Conservation (phyloP, 2,888 invertebrate species). For the Zootermopsis nevadensis region DNA sequence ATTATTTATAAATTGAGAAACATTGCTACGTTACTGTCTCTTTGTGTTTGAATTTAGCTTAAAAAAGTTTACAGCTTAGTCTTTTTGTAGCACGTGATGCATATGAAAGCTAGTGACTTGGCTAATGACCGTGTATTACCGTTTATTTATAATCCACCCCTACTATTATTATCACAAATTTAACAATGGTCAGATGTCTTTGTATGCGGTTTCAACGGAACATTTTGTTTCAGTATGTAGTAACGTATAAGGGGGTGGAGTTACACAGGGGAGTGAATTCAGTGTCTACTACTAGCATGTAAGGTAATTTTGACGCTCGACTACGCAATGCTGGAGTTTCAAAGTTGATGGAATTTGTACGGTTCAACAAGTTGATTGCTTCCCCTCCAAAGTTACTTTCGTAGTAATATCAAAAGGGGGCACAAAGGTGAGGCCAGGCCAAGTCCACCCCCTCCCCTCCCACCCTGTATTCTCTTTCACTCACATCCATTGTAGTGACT, state of each 20-base stretch:
- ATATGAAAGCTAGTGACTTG: background rate
- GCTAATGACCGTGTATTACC: background rate
- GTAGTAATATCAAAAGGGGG: conserved; percentile 27
- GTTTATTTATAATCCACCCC: background rate
- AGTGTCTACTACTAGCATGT: conserved; percentile 35
- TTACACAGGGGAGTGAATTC: background rate
- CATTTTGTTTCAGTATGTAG: background rate
- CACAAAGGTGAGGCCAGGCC: conserved; percentile 30
- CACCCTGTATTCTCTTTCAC: background rate
- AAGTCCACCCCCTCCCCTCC: background rate
- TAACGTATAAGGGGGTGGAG: background rate
- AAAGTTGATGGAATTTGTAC: conserved; percentile 49
- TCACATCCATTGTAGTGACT: background rate
- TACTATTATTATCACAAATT: background rate
- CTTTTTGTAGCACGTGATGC: background rate
- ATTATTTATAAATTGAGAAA: background rate
- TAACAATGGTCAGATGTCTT: background rate
- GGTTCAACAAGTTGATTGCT: conserved; percentile 44
- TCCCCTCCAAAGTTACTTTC: conserved; percentile 35
- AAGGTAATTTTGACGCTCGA: conserved; percentile 50
- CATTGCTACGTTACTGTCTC: background rate
- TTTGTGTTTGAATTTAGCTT: background rate
- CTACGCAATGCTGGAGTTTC: conserved; percentile 41
- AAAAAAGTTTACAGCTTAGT: background rate
- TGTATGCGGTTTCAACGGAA: background rate